These are phyloP conservation scores for Eupithecia pulchellata DNA, from an alignment of 2,888 invertebrate genomes.

Conservation along the genomic window DNA sequence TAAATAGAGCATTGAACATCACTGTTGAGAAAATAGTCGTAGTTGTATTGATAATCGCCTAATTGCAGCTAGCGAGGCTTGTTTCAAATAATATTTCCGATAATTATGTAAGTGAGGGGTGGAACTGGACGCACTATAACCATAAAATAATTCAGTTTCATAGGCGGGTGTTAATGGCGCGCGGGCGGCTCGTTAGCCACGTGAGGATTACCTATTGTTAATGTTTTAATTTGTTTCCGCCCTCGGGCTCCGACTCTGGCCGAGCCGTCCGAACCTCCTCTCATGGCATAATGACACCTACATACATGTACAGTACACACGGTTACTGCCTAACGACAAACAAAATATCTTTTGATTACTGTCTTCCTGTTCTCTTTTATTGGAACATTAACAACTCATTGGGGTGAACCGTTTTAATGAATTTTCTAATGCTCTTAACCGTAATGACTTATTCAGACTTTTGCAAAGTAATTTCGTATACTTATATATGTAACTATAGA, in stretches of 20 bases:
- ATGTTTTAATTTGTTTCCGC: slow-evolving; percentile 81
- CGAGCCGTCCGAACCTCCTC: slow-evolving; percentile 31
- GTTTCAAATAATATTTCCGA: slow-evolving; percentile 56
- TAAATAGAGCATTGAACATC: slow-evolving; percentile 42
- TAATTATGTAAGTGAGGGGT: slow-evolving; percentile 63
- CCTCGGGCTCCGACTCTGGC: slow-evolving; percentile 44
- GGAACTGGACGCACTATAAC: slow-evolving; percentile 66
- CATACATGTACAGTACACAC: slow-evolving; percentile 19
- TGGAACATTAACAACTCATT: slow-evolving; percentile 22
- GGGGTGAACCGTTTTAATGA: slow-evolving; percentile 18
- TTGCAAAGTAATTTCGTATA: not conserved
- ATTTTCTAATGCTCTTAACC: slow-evolving; percentile 16
- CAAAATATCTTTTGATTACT: slow-evolving; percentile 32
- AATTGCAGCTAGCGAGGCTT: slow-evolving; percentile 51
- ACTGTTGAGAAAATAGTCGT: slow-evolving; percentile 35
- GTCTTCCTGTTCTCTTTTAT: slow-evolving; percentile 21
- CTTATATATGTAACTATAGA: not conserved
- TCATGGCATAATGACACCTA: slow-evolving; percentile 22
- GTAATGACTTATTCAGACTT: slow-evolving; percentile 9
- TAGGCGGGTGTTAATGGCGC: slow-evolving; percentile 76
- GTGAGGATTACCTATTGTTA: slow-evolving; percentile 81
- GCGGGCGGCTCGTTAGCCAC: slow-evolving; percentile 75
- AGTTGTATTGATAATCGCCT: slow-evolving; percentile 40
- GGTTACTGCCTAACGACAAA: slow-evolving; percentile 26
- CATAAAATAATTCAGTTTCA: slow-evolving; percentile 79